phyloP scores from a whole-genome alignment of 2,888 invertebrate genomes.

The Drosophila acutilabella region DNA sequence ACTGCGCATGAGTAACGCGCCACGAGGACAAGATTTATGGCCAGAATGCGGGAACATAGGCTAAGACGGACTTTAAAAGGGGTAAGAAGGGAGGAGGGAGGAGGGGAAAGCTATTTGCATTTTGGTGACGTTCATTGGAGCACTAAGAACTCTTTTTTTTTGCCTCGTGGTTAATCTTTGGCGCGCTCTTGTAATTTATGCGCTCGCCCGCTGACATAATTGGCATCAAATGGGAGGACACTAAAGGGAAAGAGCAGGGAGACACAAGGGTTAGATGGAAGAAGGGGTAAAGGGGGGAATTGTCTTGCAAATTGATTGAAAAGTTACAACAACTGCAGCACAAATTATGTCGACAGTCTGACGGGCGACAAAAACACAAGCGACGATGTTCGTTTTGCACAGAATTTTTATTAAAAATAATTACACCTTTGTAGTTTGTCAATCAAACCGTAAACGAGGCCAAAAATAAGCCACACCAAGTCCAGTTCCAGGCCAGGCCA shows the following conservation, averaged over 20 bases:
- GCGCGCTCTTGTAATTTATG: constrained; percentile 68
- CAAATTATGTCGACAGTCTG: constrained; percentile 48
- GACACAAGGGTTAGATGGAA: not conserved
- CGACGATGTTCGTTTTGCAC: constrained; percentile 44
- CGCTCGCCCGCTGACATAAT: constrained; percentile 74
- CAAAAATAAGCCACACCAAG: constrained; percentile 50
- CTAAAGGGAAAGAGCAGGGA: not conserved
- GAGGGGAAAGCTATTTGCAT: constrained; percentile 36
- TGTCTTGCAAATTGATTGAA: constrained; percentile 74
- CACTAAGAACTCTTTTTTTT: constrained; percentile 18
- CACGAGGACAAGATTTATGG: constrained; percentile 68
- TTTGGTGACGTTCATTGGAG: constrained; percentile 64
- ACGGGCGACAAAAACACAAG: constrained; percentile 50
- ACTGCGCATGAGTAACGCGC: constrained; percentile 77
- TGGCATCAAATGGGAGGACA: constrained; percentile 35
- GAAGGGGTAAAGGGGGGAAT: not conserved
- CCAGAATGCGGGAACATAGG: constrained; percentile 5
- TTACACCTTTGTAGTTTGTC: constrained; percentile 80
- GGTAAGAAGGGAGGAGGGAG: not conserved
- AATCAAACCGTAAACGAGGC: constrained; percentile 68
- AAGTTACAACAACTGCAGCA: constrained; percentile 62
- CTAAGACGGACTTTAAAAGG: not conserved
- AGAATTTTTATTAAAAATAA: constrained; percentile 74
- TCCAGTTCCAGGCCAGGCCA: not conserved
- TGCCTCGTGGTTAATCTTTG: constrained; percentile 30